Percentiles rank a stretch among this genome's conserved stretches.
Conservation (phyloP, 2,113 vertebrate species). For the Bungarus multicinctus region DNA sequence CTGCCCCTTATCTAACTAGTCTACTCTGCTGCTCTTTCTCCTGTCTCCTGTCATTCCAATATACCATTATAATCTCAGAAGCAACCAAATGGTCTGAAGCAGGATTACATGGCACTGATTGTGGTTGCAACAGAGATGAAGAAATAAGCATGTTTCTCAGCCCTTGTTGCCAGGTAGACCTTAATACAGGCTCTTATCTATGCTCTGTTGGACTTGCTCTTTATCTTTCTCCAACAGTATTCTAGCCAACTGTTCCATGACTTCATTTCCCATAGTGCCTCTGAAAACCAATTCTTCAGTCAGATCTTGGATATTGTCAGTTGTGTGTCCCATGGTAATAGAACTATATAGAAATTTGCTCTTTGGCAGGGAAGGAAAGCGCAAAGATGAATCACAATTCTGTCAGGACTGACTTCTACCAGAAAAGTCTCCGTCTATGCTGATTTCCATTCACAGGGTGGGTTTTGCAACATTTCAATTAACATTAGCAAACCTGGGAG, state of each 20-base stretch:
- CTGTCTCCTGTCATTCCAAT: not conserved
- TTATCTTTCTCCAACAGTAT: not conserved
- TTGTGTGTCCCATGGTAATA: not conserved
- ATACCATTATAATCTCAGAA: not conserved
- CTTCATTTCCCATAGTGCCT: not conserved
- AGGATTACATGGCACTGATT: not conserved
- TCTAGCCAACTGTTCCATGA: not conserved
- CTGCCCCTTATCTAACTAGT: not conserved
- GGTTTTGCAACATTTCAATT: not conserved
- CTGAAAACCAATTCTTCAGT: not conserved
- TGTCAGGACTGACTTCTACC: not conserved
- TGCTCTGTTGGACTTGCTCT: not conserved
- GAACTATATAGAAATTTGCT: not conserved
- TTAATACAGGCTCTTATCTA: not conserved
- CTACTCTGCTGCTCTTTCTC: not conserved
- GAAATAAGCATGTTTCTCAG: not conserved
- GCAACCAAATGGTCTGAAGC: not conserved
- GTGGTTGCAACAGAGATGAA: not conserved
- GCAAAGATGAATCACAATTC: not conserved
- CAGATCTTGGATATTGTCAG: not conserved
- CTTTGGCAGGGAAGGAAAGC: not conserved
- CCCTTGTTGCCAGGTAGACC: not conserved
- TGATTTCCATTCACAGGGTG: not conserved
- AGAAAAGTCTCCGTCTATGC: not conserved
- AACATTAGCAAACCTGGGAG: not conserved